A percentile compares a stretch with the other conserved stretches of the same genome.
These are phyloP conservation scores for Empidonax traillii DNA, from an alignment of 2,113 vertebrate genomes.

Conservation along the genomic window DNA sequence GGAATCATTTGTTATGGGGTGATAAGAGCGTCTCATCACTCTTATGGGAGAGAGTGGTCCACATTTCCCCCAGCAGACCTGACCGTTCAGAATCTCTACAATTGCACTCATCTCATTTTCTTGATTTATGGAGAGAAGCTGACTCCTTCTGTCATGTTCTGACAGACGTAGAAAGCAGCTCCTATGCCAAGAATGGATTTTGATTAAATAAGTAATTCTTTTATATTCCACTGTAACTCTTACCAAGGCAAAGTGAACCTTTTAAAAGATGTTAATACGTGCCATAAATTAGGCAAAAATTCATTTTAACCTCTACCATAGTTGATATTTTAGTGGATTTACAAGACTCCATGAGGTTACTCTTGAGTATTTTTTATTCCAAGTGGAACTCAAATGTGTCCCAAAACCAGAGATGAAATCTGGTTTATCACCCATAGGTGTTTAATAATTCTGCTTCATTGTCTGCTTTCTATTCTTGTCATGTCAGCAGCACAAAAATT, in stretches of 20 bases:
- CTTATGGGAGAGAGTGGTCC: neutral
- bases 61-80: neutral
- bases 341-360: neutral
- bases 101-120: neutral
- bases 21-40: neutral
- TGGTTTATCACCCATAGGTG: neutral
- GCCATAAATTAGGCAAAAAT: neutral
- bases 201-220: constrained; percentile 14
- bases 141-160: neutral
- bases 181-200: neutral
- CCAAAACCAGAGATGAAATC: neutral
- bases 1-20: neutral
- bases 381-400: neutral
- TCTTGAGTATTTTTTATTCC: neutral
- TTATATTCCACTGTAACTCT: neutral
- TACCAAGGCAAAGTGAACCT: neutral
- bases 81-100: neutral
- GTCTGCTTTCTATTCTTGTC: neutral
- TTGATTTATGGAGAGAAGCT: neutral
- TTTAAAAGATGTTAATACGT: neutral
- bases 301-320: neutral
- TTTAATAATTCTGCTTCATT: constrained; percentile 14
- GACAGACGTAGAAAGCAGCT: neutral
- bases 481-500: neutral
- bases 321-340: neutral